phyloP scores from a whole-genome alignment of 1,140 invertebrate genomes.

The Trachymyrmex cornetzi region DNA sequence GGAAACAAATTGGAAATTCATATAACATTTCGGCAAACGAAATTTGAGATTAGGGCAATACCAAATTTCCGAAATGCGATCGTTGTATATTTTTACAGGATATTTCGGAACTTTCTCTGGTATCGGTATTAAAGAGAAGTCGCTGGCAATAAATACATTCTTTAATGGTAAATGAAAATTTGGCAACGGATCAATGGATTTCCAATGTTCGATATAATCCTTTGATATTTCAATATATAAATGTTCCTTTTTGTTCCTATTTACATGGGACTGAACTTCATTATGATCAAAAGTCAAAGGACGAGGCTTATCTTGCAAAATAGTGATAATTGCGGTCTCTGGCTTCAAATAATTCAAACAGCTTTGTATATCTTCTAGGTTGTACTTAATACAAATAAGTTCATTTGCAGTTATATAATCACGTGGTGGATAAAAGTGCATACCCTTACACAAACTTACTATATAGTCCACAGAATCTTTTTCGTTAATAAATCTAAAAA shows the following conservation, averaged over 20 bases:
- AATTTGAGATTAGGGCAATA: slow-evolving; percentile 95
- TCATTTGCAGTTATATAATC: slow-evolving; percentile 93
- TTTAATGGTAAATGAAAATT: slow-evolving; percentile 91
- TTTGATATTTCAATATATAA: slow-evolving; percentile 87
- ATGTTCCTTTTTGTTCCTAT: slow-evolving; percentile 90
- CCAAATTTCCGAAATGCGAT: slow-evolving; percentile 92
- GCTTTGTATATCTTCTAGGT: slow-evolving; percentile 90
- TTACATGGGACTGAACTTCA: slow-evolving; percentile 89
- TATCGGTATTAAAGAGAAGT: slow-evolving; percentile 91
- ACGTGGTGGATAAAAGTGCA: slow-evolving; percentile 92
- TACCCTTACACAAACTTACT: slow-evolving; percentile 91
- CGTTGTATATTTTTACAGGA: slow-evolving; percentile 89
- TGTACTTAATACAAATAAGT: slow-evolving; percentile 91
- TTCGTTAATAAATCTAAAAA: slow-evolving; percentile 89
- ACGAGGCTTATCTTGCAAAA: slow-evolving; percentile 88
- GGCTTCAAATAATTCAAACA: slow-evolving; percentile 90
- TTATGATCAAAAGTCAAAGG: slow-evolving; percentile 88
- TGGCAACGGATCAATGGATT: slow-evolving; percentile 86
- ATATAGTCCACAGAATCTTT: slow-evolving; percentile 92
- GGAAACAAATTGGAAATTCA: slow-evolving; percentile 92
- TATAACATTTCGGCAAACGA: slow-evolving; percentile 92
- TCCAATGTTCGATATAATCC: slow-evolving; percentile 88
- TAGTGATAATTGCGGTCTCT: slow-evolving; percentile 92
- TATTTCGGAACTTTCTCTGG: slow-evolving; percentile 83
- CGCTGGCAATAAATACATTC: slow-evolving; percentile 94